These are phyloP conservation scores for Gymnoscopelus braueri DNA, from an alignment of 2,797 vertebrate species.

Conservation along the genomic window DNA sequence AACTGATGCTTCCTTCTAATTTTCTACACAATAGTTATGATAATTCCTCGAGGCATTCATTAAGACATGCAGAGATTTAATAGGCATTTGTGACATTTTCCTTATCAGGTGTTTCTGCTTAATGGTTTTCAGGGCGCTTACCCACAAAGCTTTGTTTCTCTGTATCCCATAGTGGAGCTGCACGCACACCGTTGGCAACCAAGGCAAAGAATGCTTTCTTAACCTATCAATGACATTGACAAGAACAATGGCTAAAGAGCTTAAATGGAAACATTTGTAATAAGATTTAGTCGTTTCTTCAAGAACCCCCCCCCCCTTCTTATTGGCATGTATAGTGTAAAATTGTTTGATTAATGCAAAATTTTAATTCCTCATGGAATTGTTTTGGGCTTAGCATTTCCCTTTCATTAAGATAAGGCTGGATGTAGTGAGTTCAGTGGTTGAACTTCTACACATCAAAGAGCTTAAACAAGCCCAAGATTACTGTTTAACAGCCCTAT, in stretches of 20 bases:
- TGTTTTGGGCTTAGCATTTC: conserved; percentile 30
- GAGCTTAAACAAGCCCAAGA: conserved; percentile 29
- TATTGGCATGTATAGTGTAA: no score
- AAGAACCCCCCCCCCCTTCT: no score
- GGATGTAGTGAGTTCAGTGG: conserved; percentile 34
- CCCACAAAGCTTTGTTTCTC: conserved; percentile 99
- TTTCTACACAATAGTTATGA: neutral
- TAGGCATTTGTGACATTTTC: neutral
- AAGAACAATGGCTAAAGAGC: conserved; percentile 6
- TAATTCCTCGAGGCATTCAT: neutral
- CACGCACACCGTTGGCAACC: conserved; percentile 96
- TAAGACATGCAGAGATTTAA: neutral
- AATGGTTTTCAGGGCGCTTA: conserved; percentile 71
- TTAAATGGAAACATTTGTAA: neutral
- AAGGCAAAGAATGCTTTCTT: conserved; percentile 99
- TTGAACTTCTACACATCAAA: conserved; percentile 67
- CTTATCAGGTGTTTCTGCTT: neutral
- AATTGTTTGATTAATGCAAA: neutral
- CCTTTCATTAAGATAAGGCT: conserved; percentile 20
- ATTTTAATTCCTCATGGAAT: neutral
- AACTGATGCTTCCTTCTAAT: neutral
- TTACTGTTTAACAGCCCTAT: conserved; percentile 79
- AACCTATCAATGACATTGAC: conserved; percentile 79
- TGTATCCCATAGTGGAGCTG: conserved; percentile 96
- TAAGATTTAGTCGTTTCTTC: no score